Evolutionary conservation across 2,113 vertebrate genomes (phyloP).

Genomic region (Cyprinodon brontotheroides): DNA sequence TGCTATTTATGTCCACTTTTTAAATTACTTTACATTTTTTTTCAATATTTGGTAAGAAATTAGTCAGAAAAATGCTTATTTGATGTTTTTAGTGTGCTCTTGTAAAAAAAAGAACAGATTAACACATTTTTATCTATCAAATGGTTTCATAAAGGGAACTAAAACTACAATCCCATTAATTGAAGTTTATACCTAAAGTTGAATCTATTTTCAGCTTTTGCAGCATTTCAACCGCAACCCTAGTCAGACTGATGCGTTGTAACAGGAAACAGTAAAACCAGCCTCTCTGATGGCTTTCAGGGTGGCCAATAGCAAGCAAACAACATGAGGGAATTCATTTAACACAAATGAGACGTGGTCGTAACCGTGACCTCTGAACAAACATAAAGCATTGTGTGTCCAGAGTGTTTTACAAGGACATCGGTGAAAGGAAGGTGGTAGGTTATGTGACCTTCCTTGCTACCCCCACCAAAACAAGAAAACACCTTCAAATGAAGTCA

Average conservation of each 20-base stretch:
- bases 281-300: conserved; percentile 69
- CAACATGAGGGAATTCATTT: conserved; percentile 74
- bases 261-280: conserved; percentile 47
- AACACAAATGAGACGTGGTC: conserved; percentile 74
- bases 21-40: conserved; percentile 45
- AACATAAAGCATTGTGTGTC: conserved; percentile 70
- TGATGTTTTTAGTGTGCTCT: background rate
- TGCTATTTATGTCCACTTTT: conserved; percentile 39
- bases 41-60: background rate
- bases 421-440: conserved; percentile 49
- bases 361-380: conserved; percentile 67
- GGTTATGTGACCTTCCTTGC: conserved; percentile 44
- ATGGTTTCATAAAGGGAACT: conserved; percentile 1
- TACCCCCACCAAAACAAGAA: conserved; percentile 15
- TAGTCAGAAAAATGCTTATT: conserved; percentile 4
- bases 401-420: conserved; percentile 75
- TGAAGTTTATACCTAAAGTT: background rate
- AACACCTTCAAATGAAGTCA: conserved; percentile 23
- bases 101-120: background rate
- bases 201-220: background rate
- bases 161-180: conserved; percentile 3
- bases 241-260: conserved; percentile 20
- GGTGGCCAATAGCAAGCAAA: conserved; percentile 65
- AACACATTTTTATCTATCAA: background rate
- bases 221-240: background rate